Evolutionary conservation across 64 coral and sea anemone species (phyloP).

Genomic region (Catalaphyllia jardinei): DNA sequence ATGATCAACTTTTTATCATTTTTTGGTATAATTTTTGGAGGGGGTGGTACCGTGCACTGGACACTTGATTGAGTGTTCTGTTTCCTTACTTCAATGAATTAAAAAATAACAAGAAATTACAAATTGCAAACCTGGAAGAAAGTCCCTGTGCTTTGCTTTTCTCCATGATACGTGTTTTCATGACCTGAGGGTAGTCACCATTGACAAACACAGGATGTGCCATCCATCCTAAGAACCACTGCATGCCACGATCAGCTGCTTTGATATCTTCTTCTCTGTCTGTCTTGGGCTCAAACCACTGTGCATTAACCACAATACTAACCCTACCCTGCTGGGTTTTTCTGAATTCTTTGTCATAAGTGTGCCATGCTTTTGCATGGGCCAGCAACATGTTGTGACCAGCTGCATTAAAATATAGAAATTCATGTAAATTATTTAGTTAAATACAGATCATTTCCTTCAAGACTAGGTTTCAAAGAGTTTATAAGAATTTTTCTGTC

Average conservation of each 20-base stretch:
- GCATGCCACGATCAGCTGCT: slow-evolving; percentile 85
- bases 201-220: slow-evolving; percentile 78
- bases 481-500: too few species aligned
- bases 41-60: too few species aligned
- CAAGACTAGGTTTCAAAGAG: too few species aligned
- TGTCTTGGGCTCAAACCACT: slow-evolving; percentile 83
- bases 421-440: too few species aligned
- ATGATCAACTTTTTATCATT: too few species aligned
- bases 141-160: slow-evolving; percentile 59
- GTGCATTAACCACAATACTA: slow-evolving; percentile 82
- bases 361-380: slow-evolving; percentile 92
- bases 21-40: too few species aligned
- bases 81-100: too few species aligned
- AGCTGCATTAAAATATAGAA: slow-evolving; percentile 37
- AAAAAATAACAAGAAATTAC: too few species aligned
- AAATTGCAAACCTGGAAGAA: slow-evolving; percentile 50
- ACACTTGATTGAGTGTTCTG: too few species aligned
- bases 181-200: slow-evolving; percentile 84
- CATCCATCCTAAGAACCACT: slow-evolving; percentile 93
- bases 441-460: too few species aligned
- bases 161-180: slow-evolving; percentile 60
- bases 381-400: slow-evolving; percentile 88
- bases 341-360: slow-evolving; percentile 91
- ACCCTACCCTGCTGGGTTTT: slow-evolving; percentile 69
- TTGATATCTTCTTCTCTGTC: slow-evolving; percentile 45